Percentiles rank a stretch among this genome's conserved stretches.
Evolutionary conservation across 2,888 invertebrate species (phyloP).

Genomic region (Latrodectus elegans): DNA sequence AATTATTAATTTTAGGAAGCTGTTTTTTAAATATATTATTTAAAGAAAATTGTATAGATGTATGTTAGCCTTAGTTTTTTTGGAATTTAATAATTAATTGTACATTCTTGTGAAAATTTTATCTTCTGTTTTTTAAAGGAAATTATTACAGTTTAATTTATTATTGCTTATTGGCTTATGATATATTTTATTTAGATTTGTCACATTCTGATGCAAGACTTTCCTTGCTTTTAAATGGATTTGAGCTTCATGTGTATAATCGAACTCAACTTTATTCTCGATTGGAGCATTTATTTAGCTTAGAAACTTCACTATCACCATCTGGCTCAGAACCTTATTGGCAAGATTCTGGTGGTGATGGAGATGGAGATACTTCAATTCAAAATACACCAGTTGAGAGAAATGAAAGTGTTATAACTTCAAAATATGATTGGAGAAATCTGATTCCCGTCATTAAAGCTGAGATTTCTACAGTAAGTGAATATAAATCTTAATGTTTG

Average conservation of each 20-base stretch:
- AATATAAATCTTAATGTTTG: background rate
- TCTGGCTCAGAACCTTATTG: constrained; percentile 68
- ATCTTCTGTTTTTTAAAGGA: too few relatives aligned
- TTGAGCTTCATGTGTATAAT: constrained; percentile 96
- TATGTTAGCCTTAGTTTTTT: too few relatives aligned
- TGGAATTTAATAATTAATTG: too few relatives aligned
- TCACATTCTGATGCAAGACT: constrained; percentile 95
- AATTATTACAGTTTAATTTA: too few relatives aligned
- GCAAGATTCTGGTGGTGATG: constrained; percentile 68
- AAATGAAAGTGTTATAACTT: constrained; percentile 32
- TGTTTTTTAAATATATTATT: too few relatives aligned
- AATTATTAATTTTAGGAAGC: too few relatives aligned
- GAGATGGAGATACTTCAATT: constrained; percentile 47
- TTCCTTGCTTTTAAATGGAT: constrained; percentile 92
- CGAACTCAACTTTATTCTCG: constrained; percentile 89
- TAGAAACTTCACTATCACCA: constrained; percentile 84
- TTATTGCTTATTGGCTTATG: too few relatives aligned
- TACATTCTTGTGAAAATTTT: too few relatives aligned
- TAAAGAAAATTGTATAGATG: too few relatives aligned
- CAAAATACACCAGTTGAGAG: constrained; percentile 32
- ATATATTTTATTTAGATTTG: constrained; percentile 81
- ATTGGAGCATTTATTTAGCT: constrained; percentile 90
- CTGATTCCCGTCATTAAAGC: constrained; percentile 96
- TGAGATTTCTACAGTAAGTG: constrained; percentile 87
- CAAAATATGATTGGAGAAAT: constrained; percentile 92